Base-by-base conservation (phyloP, 2,113 vertebrate genomes). In the Morone saxatilis region DNA sequence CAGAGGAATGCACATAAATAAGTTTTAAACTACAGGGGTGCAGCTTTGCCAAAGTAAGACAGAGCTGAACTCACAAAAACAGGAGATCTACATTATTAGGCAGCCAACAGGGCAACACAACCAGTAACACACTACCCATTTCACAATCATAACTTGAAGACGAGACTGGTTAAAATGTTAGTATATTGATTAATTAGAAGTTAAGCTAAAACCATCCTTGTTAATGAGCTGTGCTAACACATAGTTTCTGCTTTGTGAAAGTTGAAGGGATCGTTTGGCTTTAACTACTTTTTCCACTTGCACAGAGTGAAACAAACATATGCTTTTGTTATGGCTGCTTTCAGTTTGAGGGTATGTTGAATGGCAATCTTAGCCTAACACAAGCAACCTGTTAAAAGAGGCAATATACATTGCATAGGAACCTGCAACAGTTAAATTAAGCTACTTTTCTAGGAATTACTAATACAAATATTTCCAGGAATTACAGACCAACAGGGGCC, bases 1-100 rank as follows among this genome's bases (percentile, higher is more conserved):
- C 62, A 81, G 73, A 82, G 82, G 90, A 93, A 88, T 88, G 89
- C 76, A 88, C 74, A 71, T 41, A 88, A 90, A 89, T 69, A 72
- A 12, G 41, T 59, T 85, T 87, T 11, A 70, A 85, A 79, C 73
- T 56, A 84, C 54, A 69, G 56, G 20, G 31, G 51, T 6, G 51
- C 20, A 45, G 38, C 14, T 41, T 65, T 72, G 53, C 53, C 48
- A 56, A 79, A 78, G 22, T 81, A 65, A 86, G 69, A 83, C 47
- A 50, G 19, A 76, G 59, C 43, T 72, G 60, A 74, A 57, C 40
- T 66, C 59, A 78, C 65, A 56, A 71, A 31, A 90, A 85, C 38
- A 83, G 36, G 80, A 84, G 22, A 72, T 60, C 63, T n/a, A 61
- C 78, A 61, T 65, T 41, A 71, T 76, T 45, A 79, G 60, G 87